Evolutionary conservation across 2,113 vertebrate species (phyloP).

Genomic region (Tetrax tetrax): DNA sequence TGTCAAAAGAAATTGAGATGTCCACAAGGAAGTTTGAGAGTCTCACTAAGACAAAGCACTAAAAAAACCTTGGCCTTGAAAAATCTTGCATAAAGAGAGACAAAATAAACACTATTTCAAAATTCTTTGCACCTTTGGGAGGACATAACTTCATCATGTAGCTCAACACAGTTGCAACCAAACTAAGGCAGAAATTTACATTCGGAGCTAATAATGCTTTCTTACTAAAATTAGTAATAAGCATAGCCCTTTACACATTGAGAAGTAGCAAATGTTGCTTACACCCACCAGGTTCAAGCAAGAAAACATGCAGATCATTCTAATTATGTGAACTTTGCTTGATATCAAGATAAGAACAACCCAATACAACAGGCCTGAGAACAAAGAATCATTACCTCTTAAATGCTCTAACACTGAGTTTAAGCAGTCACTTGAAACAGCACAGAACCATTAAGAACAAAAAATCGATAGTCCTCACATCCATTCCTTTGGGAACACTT

Average conservation of each 20-base stretch:
- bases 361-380: accelerated
- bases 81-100: neutral
- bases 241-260: neutral
- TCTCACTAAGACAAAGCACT: neutral
- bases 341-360: neutral
- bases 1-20: neutral
- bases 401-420: neutral
- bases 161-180: neutral
- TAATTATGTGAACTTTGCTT: neutral
- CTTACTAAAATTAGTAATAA: neutral
- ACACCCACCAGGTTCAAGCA: neutral
- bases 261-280: neutral
- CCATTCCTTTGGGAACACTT: neutral
- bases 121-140: neutral
- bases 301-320: neutral
- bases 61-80: neutral
- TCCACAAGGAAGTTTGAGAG: neutral
- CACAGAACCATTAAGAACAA: neutral
- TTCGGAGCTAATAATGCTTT: neutral
- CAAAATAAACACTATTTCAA: neutral
- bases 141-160: neutral
- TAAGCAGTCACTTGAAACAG: neutral
- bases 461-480: neutral
- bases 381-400: neutral
- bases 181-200: neutral